Conservation (phyloP, 2,888 invertebrate species). For the Furcula furcula region DNA sequence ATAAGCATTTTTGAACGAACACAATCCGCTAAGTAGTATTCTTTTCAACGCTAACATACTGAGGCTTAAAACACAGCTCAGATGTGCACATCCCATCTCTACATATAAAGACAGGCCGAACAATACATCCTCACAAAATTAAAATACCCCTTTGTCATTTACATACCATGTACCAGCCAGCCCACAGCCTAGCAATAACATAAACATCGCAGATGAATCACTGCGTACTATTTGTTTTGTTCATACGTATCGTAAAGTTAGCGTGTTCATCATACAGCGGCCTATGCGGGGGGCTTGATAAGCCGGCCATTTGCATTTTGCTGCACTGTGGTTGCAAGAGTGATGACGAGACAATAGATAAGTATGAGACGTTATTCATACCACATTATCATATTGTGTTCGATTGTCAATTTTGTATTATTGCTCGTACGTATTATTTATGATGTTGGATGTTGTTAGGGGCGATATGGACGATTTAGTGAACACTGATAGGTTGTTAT, state of each 20-base stretch:
- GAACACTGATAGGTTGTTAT: no score
- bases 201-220: conserved; percentile 57
- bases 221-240: conserved; percentile 30
- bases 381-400: conserved; percentile 13
- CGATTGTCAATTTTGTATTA: conserved; percentile 12
- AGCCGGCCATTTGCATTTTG: conserved; percentile 35
- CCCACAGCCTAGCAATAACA: conserved; percentile 48
- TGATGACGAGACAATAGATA: conserved; percentile 16
- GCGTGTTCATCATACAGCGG: conserved; percentile 52
- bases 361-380: conserved; percentile 15
- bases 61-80: no score
- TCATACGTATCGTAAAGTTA: conserved; percentile 30
- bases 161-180: conserved; percentile 19
- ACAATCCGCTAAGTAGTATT: no score
- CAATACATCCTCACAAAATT: conserved; percentile 14
- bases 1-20: no score
- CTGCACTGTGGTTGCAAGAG: conserved; percentile 25
- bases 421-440: conserved; percentile 3
- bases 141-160: conserved; percentile 29
- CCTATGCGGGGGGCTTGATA: conserved; percentile 41
- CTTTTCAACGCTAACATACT: no score
- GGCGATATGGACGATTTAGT: no score
- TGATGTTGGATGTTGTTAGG: not conserved
- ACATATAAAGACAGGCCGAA: no score
- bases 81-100: no score